phyloP scores from a whole-genome alignment of 2,113 vertebrate species.

The Hemiprocne comata region DNA sequence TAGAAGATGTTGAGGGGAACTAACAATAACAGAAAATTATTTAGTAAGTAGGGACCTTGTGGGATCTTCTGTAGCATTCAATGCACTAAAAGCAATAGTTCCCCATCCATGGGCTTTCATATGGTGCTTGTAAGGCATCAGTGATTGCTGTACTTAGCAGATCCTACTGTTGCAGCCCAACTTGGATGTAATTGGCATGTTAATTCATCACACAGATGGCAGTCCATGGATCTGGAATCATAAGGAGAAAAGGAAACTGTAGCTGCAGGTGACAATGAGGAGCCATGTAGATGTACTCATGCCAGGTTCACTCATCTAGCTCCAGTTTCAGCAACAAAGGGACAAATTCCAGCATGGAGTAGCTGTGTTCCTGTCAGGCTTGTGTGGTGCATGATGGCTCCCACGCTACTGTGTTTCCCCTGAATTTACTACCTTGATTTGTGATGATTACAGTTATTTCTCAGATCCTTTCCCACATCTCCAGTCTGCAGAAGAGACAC shows the following conservation, averaged over 20 bases:
- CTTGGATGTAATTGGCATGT: not conserved
- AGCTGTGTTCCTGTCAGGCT: not conserved
- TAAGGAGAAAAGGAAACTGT: fast-evolving
- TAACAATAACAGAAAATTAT: not conserved
- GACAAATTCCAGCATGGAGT: not conserved
- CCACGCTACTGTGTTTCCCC: not conserved
- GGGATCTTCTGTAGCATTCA: not conserved
- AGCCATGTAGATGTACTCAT: not conserved
- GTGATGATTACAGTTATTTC: not conserved
- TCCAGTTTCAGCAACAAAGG: not conserved
- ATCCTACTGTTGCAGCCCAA: not conserved
- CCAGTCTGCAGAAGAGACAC: not conserved
- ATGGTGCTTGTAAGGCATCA: fast-evolving
- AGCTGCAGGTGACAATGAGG: not conserved
- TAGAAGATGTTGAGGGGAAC: not conserved
- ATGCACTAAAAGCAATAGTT: not conserved
- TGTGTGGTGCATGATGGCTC: not conserved
- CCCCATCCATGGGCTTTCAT: not conserved
- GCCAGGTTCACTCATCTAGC: not conserved
- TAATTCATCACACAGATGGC: not conserved
- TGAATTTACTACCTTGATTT: not conserved
- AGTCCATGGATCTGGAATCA: not conserved
- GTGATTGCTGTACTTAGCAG: not conserved
- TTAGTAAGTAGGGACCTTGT: not conserved
- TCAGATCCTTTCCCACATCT: not conserved